Base-by-base conservation (phyloP, 2,797 vertebrate genomes). In the Sebastes matsubarae region DNA sequence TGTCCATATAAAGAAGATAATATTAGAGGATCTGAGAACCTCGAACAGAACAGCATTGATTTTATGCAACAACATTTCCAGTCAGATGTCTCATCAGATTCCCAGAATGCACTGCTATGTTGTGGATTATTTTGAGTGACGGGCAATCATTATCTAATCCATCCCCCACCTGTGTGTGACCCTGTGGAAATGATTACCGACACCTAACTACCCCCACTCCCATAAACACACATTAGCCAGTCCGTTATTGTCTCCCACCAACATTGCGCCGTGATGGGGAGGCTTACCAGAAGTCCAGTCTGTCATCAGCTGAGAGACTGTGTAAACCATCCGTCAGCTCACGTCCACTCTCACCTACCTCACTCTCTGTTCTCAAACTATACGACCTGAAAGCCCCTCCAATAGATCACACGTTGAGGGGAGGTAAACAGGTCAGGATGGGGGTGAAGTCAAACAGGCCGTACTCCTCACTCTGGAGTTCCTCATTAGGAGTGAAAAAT, bases 401-500 rank as follows among this genome's bases (percentile, higher is more conserved):
- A 59, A 83, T 91, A 68, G 79, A 81, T 91, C 89, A 77, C 66
- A 50, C 68, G 57, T 58, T 71, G 12, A 69, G 27, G 30, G 75
- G 67, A 52, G 59, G 67, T 70, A 79, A 83, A 79, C 77, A 42
- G 77, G 52, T 65, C 72, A 78, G 64, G 13, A 73, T 24, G 63
- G 61, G 50, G 69, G 46, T 68, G 3, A 67, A 38, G 80, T 72
- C 84, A 89, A 85, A 86, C 82, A 85, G 75, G 74, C 60, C 74
- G 18, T 77, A 57, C 65, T 66, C 52, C 57, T 94, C 89, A 86
- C 76, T 92, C 84, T 79, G 72, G 66, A 89, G 55, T 60, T 89
- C 67, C 84, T 93, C 85, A 91, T 95, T 92, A 93, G 13, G n/a
- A 80, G 59, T 91, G 83, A 94, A 91, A 87, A 75, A 91, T 89